phyloP scores from a whole-genome alignment of 2,888 invertebrate genomes.

The Pseudococcus viburni region DNA sequence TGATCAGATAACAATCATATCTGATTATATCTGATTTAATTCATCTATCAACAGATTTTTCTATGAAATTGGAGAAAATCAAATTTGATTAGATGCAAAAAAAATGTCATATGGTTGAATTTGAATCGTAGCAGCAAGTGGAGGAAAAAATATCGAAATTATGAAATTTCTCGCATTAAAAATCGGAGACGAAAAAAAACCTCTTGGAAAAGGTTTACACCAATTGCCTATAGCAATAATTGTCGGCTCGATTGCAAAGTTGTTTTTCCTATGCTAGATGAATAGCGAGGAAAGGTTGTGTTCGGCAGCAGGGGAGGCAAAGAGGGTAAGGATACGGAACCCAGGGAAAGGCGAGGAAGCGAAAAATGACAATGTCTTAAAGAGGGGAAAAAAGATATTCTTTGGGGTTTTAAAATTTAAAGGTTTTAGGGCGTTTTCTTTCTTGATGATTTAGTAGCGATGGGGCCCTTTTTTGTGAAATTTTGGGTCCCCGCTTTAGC shows the following conservation, averaged over 20 bases:
- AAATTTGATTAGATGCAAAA: too few relatives aligned
- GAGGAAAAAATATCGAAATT: too few relatives aligned
- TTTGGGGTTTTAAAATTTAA: conserved; percentile 64
- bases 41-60: too few relatives aligned
- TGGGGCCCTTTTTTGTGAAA: conserved; percentile 65
- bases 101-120: too few relatives aligned
- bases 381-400: conserved; percentile 59
- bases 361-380: conserved; percentile 61
- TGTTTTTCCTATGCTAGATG: background rate
- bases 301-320: background rate
- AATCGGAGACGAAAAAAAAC: background rate
- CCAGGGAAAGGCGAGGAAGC: background rate
- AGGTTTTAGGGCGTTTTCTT: conserved; percentile 65
- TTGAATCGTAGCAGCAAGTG: too few relatives aligned
- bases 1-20: too few relatives aligned
- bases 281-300: background rate
- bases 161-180: too few relatives aligned
- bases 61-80: too few relatives aligned
- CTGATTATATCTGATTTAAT: too few relatives aligned
- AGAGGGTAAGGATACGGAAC: too few relatives aligned
- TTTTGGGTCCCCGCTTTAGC: conserved; percentile 63
- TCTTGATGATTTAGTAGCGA: conserved; percentile 65
- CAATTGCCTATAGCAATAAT: background rate
- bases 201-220: background rate
- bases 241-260: too few relatives aligned